Percentiles rank a stretch among this genome's conserved stretches.
Conservation (phyloP, 2,113 vertebrate species). For the Seriola aureovittata region DNA sequence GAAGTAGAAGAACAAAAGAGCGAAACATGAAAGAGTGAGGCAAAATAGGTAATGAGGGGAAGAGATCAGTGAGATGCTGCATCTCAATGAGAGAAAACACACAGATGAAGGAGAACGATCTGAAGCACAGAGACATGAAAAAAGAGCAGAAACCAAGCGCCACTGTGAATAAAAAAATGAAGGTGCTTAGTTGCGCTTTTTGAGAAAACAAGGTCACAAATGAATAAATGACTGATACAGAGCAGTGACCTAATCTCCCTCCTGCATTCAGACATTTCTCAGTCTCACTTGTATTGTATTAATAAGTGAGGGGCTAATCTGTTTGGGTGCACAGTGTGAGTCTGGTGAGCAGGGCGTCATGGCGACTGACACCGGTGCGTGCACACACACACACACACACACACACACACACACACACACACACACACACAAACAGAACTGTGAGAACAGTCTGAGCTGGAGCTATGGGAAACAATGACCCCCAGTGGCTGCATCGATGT, state of each 20-base stretch:
- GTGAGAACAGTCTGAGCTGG: constrained; percentile 26
- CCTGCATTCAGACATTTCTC: constrained; percentile 18
- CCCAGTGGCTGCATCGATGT: constrained; percentile 70
- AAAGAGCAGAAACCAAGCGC: not conserved
- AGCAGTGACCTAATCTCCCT: constrained; percentile 27
- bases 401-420: not conserved
- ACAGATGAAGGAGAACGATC: constrained; percentile 41
- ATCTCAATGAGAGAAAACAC: constrained; percentile 55
- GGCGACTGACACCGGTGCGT: not conserved
- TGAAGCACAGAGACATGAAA: constrained; percentile 5
- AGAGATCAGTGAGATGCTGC: constrained; percentile 50
- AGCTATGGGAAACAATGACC: constrained; percentile 77
- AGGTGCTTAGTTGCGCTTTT: constrained; percentile 29
- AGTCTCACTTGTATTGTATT: constrained; percentile 23
- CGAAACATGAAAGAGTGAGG: constrained; percentile 42
- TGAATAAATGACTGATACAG: constrained; percentile 47
- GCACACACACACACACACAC: not conserved
- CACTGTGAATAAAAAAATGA: constrained; percentile 34
- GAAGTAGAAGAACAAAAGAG: constrained; percentile 49
- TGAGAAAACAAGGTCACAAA: constrained; percentile 46
- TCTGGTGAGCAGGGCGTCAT: constrained; percentile 4
- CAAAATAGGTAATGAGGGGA: constrained; percentile 58
- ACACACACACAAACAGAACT: not conserved
- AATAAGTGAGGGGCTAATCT: constrained; percentile 36
- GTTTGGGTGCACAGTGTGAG: constrained; percentile 2